phyloP scores from a whole-genome alignment of 2,113 vertebrate species.

The Aspiorhynchus laticeps region DNA sequence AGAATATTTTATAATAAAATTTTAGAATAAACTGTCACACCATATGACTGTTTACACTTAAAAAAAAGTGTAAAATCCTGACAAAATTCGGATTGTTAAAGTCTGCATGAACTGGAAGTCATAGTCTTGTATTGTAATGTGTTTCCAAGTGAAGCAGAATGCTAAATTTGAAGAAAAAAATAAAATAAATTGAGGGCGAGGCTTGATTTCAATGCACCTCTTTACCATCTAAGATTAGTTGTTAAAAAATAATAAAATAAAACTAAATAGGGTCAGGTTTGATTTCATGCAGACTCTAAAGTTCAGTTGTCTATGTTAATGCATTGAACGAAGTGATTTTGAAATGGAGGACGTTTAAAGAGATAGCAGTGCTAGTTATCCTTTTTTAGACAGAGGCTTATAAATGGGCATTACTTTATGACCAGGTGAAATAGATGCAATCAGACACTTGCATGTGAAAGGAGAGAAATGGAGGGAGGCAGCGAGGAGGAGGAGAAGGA shows the following conservation, averaged over 20 bases:
- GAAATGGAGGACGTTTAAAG: not conserved
- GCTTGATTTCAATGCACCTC: not conserved
- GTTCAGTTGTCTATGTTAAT: not conserved
- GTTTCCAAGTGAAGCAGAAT: not conserved
- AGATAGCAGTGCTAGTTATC: conserved; percentile 23
- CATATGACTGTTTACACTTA: not conserved
- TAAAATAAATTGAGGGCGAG: not conserved
- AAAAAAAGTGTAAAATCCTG: not conserved
- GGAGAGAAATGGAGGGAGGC: conserved; percentile 53
- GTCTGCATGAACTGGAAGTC: not conserved
- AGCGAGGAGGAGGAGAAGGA: conserved; percentile 24
- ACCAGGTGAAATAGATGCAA: conserved; percentile 72
- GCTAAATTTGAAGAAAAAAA: not conserved
- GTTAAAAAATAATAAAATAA: not conserved
- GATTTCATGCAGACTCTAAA: not conserved
- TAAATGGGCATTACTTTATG: conserved; percentile 50
- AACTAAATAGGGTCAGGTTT: not conserved
- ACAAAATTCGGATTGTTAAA: not conserved
- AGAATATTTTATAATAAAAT: too few species aligned
- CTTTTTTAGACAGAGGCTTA: conserved; percentile 41
- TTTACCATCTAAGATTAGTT: not conserved
- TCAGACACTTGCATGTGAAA: conserved; percentile 66
- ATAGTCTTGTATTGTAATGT: not conserved
- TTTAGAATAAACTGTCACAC: not conserved
- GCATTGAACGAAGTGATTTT: not conserved